These are phyloP conservation scores for Drosophila hawaiiensis DNA, from an alignment of 2,888 invertebrate species.

Conservation along the genomic window DNA sequence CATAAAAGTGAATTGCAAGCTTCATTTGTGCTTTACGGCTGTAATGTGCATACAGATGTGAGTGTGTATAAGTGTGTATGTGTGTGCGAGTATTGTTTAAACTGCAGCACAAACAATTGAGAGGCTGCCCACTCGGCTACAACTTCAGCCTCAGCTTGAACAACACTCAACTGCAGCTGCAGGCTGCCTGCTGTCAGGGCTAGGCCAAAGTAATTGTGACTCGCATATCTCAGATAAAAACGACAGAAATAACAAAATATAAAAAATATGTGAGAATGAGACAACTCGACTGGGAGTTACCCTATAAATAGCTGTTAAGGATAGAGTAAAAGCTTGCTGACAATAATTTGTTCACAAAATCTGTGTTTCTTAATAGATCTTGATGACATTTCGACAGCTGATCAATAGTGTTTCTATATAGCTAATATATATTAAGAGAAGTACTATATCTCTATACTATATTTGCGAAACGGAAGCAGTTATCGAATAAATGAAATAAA, in stretches of 20 bases:
- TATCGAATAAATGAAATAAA: not conserved
- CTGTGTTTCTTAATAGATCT: not conserved
- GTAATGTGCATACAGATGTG: slow-evolving; percentile 1
- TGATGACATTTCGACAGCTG: not conserved
- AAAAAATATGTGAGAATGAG: not conserved
- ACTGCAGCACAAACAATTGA: slow-evolving; percentile 57
- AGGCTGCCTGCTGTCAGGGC: slow-evolving; percentile 70
- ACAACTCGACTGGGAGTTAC: not conserved
- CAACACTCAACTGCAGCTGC: slow-evolving; percentile 44
- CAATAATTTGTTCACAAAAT: not conserved
- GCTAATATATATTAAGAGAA: not conserved
- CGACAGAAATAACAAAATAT: slow-evolving; percentile 10
- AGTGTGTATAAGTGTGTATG: slow-evolving; percentile 21
- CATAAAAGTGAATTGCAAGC: slow-evolving; percentile 72
- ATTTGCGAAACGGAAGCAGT: no score
- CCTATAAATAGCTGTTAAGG: not conserved
- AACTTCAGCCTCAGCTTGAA: slow-evolving; percentile 28
- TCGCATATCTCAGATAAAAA: slow-evolving; percentile 41
- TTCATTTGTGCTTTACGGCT: slow-evolving; percentile 40
- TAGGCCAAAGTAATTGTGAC: slow-evolving; percentile 70
- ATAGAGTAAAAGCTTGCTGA: not conserved
- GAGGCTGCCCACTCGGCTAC: slow-evolving; percentile 50
- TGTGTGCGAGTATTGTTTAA: slow-evolving; percentile 32
- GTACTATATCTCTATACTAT: not conserved
- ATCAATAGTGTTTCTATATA: not conserved